Conservation (phyloP, 2,797 vertebrate genomes). For the Agapornis canus region DNA sequence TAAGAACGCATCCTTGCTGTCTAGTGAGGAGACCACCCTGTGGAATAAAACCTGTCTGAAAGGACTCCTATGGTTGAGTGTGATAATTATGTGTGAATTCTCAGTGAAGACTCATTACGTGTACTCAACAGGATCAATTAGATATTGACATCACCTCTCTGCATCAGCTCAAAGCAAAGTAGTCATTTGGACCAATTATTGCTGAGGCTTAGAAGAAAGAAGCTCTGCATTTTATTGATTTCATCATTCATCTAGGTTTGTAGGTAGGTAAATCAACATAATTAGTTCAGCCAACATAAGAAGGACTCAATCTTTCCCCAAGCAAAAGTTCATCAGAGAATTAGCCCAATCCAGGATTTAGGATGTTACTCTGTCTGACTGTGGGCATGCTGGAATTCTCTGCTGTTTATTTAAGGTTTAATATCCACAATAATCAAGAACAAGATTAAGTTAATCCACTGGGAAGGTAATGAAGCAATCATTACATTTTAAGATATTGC, state of each 20-base stretch:
- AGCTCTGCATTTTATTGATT: neutral
- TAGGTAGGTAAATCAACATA: neutral
- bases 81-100: neutral
- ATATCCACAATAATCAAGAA: neutral
- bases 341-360: neutral
- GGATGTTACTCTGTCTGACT: neutral
- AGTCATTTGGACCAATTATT: neutral
- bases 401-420: neutral
- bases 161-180: neutral
- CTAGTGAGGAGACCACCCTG: neutral
- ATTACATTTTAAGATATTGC: neutral
- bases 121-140: neutral
- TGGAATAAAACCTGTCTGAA: neutral
- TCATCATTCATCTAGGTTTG: neutral
- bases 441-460: neutral
- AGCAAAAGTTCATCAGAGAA: neutral
- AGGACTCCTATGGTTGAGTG: accelerated
- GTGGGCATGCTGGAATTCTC: neutral
- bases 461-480: neutral
- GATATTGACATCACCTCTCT: neutral
- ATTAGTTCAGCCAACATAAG: neutral
- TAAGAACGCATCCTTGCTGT: neutral
- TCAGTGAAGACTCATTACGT: neutral
- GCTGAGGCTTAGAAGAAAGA: neutral
- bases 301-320: neutral